Evolutionary conservation across 2,888 invertebrate genomes (phyloP), one percentile per base, ranked within the genome.

Genomic region (Cephus rjabovi): DNA sequence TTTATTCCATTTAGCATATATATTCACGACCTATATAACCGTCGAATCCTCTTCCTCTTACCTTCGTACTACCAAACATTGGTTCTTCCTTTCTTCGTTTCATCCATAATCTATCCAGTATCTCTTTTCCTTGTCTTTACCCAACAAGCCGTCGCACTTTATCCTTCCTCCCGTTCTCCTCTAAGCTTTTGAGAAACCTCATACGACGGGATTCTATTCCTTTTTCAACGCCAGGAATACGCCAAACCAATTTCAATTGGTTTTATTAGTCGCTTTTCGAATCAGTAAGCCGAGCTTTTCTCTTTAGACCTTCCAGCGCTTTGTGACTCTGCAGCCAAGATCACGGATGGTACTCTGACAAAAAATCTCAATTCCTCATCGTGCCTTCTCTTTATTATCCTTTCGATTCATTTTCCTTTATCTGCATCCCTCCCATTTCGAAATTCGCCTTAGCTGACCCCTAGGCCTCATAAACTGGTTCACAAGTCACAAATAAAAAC

Each of bases 221-320:
- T 83, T 79, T 81, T 79, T 79, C 35, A 73, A 69, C 35, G 79
- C 81, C 82, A 81, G 79, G 78, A 83, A 82, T 81, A 79, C 81
- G 79, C 80, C 85, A 86, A 87, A 83, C 85, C 87, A 87, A 87
- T 87, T 83, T 84, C 86, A 83, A 87, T 86, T 87, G 86, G 85
- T 87, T 87, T 87, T 87, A 87, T 87, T 86, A 86, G 84, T 82
- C 84, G 84, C 82, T 85, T 81, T 82, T 83, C 82, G 81, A 82
- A 82, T 83, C 81, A 81, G 79, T 79, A 80, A 78, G 79, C 74
- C 77, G 74, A 75, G 77, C 80, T 84, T 84, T 83, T 76, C 82
- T 83, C 84, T 83, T 84, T 81, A 83, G 81, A 80, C 33, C 73
- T 78, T 73, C 34, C 56, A 73, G 73, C 73, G 78, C 78, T 78